Evolutionary conservation across 2,113 vertebrate species (phyloP).

Genomic region (Setophaga coronata): DNA sequence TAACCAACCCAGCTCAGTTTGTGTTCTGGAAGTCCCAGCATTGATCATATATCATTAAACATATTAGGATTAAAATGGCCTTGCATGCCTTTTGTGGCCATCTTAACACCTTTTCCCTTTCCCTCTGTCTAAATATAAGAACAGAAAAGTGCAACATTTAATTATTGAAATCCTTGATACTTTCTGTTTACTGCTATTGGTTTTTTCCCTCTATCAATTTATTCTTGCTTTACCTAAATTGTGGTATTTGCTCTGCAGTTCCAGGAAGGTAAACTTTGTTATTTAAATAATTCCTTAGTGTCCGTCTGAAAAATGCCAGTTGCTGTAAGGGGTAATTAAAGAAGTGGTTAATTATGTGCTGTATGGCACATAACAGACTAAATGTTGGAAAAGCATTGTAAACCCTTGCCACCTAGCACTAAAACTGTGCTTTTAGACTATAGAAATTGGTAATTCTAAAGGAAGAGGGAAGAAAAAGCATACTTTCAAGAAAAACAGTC

Average conservation of each 20-base stretch:
- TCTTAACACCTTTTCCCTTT: neutral
- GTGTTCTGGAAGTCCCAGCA: neutral
- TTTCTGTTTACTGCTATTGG: neutral
- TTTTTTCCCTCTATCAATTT: neutral
- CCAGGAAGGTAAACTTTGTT: neutral
- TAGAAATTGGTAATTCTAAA: neutral
- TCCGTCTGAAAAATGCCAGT: neutral
- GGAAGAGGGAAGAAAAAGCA: neutral
- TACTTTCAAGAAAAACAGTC: neutral
- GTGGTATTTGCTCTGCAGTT: neutral
- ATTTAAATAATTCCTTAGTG: neutral
- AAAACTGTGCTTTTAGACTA: neutral
- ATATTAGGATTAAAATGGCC: neutral
- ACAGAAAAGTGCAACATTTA: neutral
- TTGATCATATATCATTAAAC: neutral
- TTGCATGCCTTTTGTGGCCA: neutral
- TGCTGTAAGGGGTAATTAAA: neutral
- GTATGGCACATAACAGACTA: rapidly evolving
- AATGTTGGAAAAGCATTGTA: neutral
- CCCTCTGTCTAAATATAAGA: neutral
- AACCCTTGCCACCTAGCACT: neutral
- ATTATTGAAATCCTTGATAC: neutral
- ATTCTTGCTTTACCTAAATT: neutral
- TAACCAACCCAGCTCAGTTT: neutral
- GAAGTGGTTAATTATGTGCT: rapidly evolving